Conservation (phyloP, 2,888 invertebrate genomes). For the Papilio elwesi region DNA sequence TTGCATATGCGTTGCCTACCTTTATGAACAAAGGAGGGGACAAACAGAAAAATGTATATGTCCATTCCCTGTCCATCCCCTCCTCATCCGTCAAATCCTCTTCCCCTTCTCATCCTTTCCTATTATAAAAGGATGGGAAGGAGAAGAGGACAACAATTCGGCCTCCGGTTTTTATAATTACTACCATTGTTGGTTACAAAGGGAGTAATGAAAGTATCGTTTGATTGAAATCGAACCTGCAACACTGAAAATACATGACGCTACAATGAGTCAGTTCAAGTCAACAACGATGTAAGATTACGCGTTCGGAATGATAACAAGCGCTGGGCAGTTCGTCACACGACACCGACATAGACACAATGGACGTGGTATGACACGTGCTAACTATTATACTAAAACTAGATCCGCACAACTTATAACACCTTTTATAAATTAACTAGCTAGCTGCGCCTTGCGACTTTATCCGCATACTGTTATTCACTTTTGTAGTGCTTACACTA, state of each 20-base stretch:
- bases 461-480: too few species aligned
- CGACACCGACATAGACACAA: slow-evolving; percentile 1
- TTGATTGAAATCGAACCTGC: not conserved
- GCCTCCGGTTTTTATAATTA: too few species aligned
- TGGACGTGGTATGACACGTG: not conserved
- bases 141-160: too few species aligned
- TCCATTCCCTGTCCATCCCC: too few species aligned
- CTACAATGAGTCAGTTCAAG: slow-evolving; percentile 59
- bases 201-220: not conserved
- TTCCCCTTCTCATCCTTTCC: too few species aligned
- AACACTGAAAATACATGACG: not conserved
- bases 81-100: too few species aligned
- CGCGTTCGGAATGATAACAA: slow-evolving; percentile 62
- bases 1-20: too few species aligned
- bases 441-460: too few species aligned
- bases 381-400: not conserved
- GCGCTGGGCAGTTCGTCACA: not conserved
- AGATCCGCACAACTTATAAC: slow-evolving; percentile 1
- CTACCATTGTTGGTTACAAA: not conserved
- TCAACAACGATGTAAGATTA: slow-evolving; percentile 64
- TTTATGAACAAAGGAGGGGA: too few species aligned
- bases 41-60: too few species aligned
- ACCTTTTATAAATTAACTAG: not conserved
- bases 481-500: too few species aligned
- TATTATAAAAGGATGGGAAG: too few species aligned